phyloP scores from a whole-genome alignment of 2,888 invertebrate species.

The Tortrix viridana region DNA sequence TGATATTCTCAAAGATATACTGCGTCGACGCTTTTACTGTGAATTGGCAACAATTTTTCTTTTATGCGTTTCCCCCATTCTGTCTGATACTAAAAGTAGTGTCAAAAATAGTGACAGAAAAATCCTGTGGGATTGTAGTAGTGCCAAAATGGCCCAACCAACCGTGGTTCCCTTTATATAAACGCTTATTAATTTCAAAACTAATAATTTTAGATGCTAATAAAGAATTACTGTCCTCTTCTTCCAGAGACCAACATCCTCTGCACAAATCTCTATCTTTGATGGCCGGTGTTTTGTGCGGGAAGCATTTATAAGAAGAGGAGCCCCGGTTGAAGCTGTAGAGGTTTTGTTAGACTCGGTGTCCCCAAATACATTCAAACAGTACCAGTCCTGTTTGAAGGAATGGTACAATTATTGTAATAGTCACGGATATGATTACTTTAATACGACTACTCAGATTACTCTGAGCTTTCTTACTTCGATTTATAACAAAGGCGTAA shows the following conservation, averaged over 20 bases:
- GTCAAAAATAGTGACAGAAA: slow-evolving; percentile 1
- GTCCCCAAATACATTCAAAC: slow-evolving; percentile 1
- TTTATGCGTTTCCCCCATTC: slow-evolving; percentile 17
- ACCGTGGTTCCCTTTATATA: slow-evolving; percentile 42
- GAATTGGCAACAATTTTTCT: background rate
- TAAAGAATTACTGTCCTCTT: background rate
- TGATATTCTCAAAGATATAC: no score
- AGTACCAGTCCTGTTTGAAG: slow-evolving; percentile 10
- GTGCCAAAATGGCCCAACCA: slow-evolving; percentile 41
- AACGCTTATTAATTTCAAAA: slow-evolving; percentile 1
- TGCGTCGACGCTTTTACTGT: slow-evolving; percentile 2
- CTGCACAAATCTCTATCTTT: slow-evolving; percentile 6
- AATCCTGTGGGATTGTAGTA: slow-evolving; percentile 7
- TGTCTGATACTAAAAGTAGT: slow-evolving; percentile 4
- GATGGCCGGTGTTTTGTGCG: slow-evolving; percentile 4
- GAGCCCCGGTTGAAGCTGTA: slow-evolving; percentile 1
- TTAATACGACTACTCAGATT: background rate
- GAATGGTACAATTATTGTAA: slow-evolving; percentile 12
- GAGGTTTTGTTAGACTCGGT: slow-evolving; percentile 1
- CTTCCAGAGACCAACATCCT: slow-evolving; percentile 10
- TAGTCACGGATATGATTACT: slow-evolving; percentile 4
- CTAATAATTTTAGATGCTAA: slow-evolving; percentile 2
- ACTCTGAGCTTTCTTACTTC: background rate
- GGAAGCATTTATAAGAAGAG: slow-evolving; percentile 11
- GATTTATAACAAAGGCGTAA: slow-evolving; percentile 2